Evolutionary conservation across 2,888 invertebrate species (phyloP).

Genomic region (Xanthia icteritia): DNA sequence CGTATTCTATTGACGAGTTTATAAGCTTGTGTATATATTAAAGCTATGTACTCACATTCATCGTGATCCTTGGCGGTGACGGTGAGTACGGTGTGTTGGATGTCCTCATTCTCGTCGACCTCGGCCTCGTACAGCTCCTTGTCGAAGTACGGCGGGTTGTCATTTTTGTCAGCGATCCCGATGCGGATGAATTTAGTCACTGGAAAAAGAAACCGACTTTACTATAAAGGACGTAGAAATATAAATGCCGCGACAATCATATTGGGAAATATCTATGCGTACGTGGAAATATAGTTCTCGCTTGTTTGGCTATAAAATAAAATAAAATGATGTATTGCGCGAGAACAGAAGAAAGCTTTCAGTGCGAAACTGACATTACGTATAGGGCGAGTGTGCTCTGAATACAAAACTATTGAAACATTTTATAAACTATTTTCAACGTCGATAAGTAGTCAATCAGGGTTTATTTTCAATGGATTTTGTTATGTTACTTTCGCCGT

Average conservation of each 20-base stretch:
- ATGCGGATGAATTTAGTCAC: conserved; percentile 99
- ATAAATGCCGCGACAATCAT: conserved; percentile 19
- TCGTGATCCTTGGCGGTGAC: conserved; percentile 99
- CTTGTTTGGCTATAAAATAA: conserved; percentile 61
- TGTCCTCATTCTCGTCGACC: conserved; percentile 99
- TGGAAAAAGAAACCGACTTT: conserved; percentile 89
- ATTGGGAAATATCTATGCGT: conserved; percentile 21
- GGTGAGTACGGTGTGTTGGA: conserved; percentile 98
- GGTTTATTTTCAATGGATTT: conserved; percentile 50
- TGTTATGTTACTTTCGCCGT: conserved; percentile 57
- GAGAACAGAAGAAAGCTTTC: conserved; percentile 72
- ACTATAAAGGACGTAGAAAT: conserved; percentile 32
- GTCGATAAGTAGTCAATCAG: conserved; percentile 34
- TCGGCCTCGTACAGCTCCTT: conserved; percentile 99
- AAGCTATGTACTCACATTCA: conserved; percentile 95
- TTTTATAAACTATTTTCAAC: conserved; percentile 37
- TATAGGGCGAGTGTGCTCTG: conserved; percentile 49
- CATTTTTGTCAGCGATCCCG: conserved; percentile 99
- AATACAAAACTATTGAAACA: conserved; percentile 48
- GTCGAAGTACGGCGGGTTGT: conserved; percentile 99
- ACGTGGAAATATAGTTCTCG: conserved; percentile 27
- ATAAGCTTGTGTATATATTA: conserved; percentile 33
- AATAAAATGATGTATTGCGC: conserved; percentile 62
- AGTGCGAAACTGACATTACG: conserved; percentile 59
- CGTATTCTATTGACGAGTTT: conserved; percentile 37